Percentiles rank a stretch among this genome's conserved stretches.
These are phyloP conservation scores for Sitta europaea DNA, from an alignment of 2,113 vertebrate species.

Conservation along the genomic window DNA sequence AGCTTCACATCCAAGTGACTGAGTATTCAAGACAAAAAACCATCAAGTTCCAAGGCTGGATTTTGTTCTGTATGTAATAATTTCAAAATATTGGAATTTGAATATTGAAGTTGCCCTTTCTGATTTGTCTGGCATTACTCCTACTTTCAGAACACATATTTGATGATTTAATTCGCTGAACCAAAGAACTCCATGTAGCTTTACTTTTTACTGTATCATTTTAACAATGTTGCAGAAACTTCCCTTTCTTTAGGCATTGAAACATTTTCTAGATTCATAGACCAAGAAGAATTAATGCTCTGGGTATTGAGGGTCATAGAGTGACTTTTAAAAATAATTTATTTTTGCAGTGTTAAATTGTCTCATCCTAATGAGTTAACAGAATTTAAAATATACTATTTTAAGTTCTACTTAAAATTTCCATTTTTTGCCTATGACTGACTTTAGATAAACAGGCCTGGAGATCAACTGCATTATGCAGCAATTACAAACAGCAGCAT, in stretches of 20 bases:
- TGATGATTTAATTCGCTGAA: not conserved
- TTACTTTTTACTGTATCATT: not conserved
- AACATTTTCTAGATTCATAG: not conserved
- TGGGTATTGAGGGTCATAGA: not conserved
- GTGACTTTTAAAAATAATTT: not conserved
- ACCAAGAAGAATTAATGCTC: constrained; percentile 12
- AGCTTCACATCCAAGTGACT: not conserved
- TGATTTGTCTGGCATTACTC: not conserved
- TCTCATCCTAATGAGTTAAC: not conserved
- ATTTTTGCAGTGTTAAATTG: not conserved
- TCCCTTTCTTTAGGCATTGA: not conserved
- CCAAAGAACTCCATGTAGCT: not conserved
- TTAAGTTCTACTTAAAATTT: not conserved
- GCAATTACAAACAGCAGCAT: not conserved
- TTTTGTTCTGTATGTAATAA: not conserved
- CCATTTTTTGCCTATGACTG: not conserved
- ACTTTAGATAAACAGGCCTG: not conserved
- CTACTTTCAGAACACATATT: not conserved
- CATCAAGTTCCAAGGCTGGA: not conserved
- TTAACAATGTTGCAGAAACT: not conserved
- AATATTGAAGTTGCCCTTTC: not conserved
- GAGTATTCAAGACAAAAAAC: constrained; percentile 1
- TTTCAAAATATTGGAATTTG: not conserved
- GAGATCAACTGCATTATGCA: not conserved
- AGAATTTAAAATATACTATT: not conserved